Percentiles rank a stretch among this genome's conserved stretches.
Conservation (phyloP, 37 sponge, comb jelly and placozoan species). For the Ephydatia muelleri region DNA sequence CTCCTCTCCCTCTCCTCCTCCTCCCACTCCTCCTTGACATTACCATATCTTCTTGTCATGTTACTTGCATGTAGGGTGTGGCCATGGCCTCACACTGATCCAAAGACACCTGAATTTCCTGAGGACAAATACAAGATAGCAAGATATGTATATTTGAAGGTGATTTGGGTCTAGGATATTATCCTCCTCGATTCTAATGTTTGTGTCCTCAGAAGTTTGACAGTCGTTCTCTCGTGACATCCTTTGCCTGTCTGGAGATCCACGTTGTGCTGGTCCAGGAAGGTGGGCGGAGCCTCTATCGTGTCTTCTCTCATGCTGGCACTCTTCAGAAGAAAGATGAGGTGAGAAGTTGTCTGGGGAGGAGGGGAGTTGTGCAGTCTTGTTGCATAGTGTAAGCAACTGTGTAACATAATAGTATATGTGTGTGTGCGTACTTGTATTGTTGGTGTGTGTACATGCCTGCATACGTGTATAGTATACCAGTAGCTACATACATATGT, state of each 20-base stretch:
- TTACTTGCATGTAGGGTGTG: constrained; percentile 36
- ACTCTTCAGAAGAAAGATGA: constrained; percentile 56
- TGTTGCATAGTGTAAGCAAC: constrained; percentile 3
- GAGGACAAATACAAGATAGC: constrained; percentile 75
- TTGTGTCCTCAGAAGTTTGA: constrained; percentile 47
- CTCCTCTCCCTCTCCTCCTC: neutral
- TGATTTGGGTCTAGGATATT: constrained; percentile 7
- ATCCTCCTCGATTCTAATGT: neutral
- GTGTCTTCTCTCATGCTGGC: constrained; percentile 71
- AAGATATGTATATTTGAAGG: constrained; percentile 75
- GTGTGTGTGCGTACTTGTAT: neutral
- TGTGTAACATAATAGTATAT: neutral
- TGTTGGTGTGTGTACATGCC: neutral
- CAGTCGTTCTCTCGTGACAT: constrained; percentile 34
- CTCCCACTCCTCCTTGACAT: neutral
- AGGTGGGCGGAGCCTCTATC: constrained; percentile 1
- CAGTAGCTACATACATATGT: neutral
- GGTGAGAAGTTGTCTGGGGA: constrained; percentile 4
- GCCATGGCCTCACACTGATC: constrained; percentile 65
- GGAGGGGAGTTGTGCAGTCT: neutral
- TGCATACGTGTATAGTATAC: neutral
- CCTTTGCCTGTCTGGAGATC: constrained; percentile 72
- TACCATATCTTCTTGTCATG: neutral
- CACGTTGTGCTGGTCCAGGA: constrained; percentile 10
- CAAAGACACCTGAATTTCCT: constrained; percentile 44